Conservation (phyloP, 2,113 vertebrate genomes). For the Pachyramphus minor region DNA sequence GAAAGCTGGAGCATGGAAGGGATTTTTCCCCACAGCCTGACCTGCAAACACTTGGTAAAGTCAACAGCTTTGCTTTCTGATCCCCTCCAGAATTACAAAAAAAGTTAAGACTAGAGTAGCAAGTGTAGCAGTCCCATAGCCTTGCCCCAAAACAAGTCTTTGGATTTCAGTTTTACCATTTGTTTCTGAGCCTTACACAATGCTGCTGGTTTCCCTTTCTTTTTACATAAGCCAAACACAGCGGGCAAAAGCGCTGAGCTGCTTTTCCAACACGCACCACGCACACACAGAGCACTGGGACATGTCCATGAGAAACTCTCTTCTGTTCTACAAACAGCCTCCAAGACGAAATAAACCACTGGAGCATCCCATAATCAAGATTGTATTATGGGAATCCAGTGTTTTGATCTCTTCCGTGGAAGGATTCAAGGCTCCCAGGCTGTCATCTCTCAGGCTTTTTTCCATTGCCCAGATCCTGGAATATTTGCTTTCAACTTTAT, state of each 20-base stretch:
- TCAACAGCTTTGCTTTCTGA: slow-evolving; percentile 5
- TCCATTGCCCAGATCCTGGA: neutral
- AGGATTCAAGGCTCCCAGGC: neutral
- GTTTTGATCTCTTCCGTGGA: neutral
- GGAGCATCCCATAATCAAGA: neutral
- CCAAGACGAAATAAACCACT: slow-evolving; percentile 38
- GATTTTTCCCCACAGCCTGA: neutral
- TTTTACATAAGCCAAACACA: neutral
- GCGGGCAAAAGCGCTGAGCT: neutral
- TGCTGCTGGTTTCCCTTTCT: neutral
- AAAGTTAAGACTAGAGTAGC: neutral
- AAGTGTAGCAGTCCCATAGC: neutral
- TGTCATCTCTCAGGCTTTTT: neutral
- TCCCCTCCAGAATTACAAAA: neutral
- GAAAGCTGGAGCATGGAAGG: neutral
- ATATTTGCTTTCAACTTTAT: neutral
- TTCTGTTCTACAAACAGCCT: neutral
- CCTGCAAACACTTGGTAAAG: neutral
- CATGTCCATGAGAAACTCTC: neutral
- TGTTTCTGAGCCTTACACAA: neutral
- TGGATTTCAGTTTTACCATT: neutral
- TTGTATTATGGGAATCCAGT: neutral
- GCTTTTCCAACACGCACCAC: neutral
- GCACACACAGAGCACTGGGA: neutral
- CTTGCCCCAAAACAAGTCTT: neutral